Evolutionary conservation across 2,797 vertebrate species (phyloP), one percentile per base, ranked within the genome.

Genomic region (Pseudotriccus pelzelni): DNA sequence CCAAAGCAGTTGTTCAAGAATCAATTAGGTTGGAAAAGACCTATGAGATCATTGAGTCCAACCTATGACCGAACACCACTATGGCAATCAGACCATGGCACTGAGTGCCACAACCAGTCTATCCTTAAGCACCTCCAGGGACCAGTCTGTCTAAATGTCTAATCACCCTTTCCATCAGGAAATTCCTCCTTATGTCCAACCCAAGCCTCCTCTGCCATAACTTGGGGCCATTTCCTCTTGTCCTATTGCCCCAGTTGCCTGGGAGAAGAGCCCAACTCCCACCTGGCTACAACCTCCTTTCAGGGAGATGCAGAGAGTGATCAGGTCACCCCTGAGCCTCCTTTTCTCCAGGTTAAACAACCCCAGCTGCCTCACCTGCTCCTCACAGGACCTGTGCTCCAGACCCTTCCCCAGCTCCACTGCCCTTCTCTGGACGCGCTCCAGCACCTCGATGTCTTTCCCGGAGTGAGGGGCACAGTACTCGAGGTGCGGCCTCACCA

Each of bases 51-150:
- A 69, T 36, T 3, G 5, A 41, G 22, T 58, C 30, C 52, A 52
- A 27, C 16, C 22, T 72, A 7, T 21, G 13, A 36, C 46, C 7
- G 17, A 72, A 32, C 13, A 66, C 8, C 46, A 41, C 14, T 4
- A 2, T 14, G 17, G n/a, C 50, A 47, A 41, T 6, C 15, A 41
- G 41, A 41, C 18, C 5, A 2, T 14, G 17, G 30, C 50, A 47
- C n/a, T 34, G 9, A 36, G 9, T 5, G 4, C 58, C n/a, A 46
- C 0, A 0, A 46, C 34, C 39, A 34, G 18, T 41, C 43, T 21
- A 41, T 67, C 55, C 34, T 82, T 43, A 62, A 81, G 20, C 36
- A 75, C 15, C 12, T 60, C 12, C 72, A 39, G 44, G 17, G 25
- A 52, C 0, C 73, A 52, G 24, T 19, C 18, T 39, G 37, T 36